Percentiles rank a stretch among this genome's conserved stretches.
Evolutionary conservation across 2,797 vertebrate genomes (phyloP).

Genomic region (Tachyglossus aculeatus): DNA sequence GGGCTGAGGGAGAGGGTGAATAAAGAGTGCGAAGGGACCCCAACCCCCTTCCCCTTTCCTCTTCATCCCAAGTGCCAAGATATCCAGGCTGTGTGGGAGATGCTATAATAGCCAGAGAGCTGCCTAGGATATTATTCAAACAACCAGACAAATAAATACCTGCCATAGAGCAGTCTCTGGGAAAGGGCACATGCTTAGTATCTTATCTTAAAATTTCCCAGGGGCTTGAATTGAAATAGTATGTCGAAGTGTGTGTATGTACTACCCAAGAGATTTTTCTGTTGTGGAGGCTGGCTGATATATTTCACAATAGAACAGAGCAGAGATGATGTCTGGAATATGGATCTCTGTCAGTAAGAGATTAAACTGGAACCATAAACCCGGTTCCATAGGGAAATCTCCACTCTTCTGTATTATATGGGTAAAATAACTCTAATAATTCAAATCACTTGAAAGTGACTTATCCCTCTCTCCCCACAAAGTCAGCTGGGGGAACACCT

Average conservation of each 20-base stretch:
- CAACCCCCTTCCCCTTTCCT: not conserved
- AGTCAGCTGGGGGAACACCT: too few species aligned
- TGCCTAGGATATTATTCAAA: not conserved
- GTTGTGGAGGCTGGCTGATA: constrained; percentile 44
- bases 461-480: not conserved
- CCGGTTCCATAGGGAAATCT: too few species aligned
- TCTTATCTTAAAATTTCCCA: not conserved
- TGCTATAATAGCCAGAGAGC: too few species aligned
- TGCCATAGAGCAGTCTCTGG: constrained; percentile 6
- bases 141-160: not conserved
- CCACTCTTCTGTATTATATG: too few species aligned
- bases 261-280: not conserved
- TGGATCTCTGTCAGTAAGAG: constrained; percentile 5
- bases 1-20: too few species aligned
- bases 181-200: constrained; percentile 7
- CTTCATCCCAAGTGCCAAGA: too few species aligned
- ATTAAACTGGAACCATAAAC: not conserved
- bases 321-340: constrained; percentile 15
- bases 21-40: not conserved
- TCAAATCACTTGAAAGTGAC: not conserved
- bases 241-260: not conserved
- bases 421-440: not conserved
- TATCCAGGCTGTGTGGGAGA: not conserved
- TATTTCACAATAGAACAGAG: constrained; percentile 11
- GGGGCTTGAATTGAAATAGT: not conserved